A percentile compares a stretch with the other conserved stretches of the same genome.
Conservation (phyloP, 2,888 invertebrate genomes). For the Zeuzera pyrina region DNA sequence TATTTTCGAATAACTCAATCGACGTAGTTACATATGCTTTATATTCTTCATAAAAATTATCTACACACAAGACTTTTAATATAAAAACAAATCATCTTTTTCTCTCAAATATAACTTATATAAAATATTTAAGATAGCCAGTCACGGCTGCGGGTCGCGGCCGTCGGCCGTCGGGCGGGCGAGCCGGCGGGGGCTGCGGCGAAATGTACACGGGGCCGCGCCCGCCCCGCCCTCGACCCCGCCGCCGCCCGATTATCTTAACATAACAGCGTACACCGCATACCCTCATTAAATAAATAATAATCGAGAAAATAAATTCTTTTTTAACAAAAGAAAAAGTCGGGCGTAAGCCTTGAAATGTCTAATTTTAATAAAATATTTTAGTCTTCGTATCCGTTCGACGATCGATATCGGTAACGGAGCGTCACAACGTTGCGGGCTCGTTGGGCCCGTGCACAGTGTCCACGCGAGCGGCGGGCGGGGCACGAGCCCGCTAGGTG, state of each 20-base stretch:
- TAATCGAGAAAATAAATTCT: conserved; percentile 2
- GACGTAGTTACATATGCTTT: conserved; percentile 64
- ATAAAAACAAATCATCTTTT: conserved; percentile 61
- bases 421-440: too few relatives aligned
- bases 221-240: conserved; percentile 8
- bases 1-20: conserved; percentile 42
- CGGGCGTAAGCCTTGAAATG: too few relatives aligned
- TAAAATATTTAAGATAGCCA: conserved; percentile 31
- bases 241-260: too few relatives aligned
- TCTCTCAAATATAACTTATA: conserved; percentile 58
- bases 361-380: too few relatives aligned
- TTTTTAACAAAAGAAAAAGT: conserved; percentile 4
- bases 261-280: conserved; percentile 13
- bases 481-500: too few relatives aligned
- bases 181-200: conserved; percentile 1
- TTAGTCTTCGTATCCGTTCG: too few relatives aligned
- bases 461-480: conserved; percentile 14
- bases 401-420: too few relatives aligned
- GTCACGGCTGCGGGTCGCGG: too few relatives aligned
- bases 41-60: conserved; percentile 70
- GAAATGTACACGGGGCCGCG: conserved; percentile 10
- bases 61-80: conserved; percentile 66
- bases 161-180: conserved; percentile 14
- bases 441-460: conserved; percentile 1
- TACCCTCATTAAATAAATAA: conserved; percentile 7